Percentiles rank a stretch among this genome's conserved stretches.
These are phyloP conservation scores for Spheniscus humboldti DNA, from an alignment of 2,797 vertebrate species.

Conservation along the genomic window DNA sequence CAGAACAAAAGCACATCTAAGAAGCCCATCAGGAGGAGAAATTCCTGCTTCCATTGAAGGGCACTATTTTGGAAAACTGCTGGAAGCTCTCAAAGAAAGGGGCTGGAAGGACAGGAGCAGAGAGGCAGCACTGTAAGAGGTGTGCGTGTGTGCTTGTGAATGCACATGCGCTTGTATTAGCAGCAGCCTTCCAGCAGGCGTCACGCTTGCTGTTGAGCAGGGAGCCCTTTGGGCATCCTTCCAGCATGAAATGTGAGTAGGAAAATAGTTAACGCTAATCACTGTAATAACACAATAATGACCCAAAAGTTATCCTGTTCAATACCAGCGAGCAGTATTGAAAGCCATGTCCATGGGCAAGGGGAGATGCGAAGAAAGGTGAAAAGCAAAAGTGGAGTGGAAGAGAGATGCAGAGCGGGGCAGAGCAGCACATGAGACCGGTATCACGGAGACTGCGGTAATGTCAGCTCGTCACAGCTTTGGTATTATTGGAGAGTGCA, in stretches of 20 bases:
- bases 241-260: neutral
- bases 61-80: neutral
- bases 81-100: neutral
- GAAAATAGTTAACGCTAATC: constrained; percentile 1
- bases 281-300: constrained; percentile 32
- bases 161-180: neutral
- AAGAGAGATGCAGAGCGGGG: accelerated
- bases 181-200: neutral
- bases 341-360: neutral
- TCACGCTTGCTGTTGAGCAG: neutral
- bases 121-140: neutral
- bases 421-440: accelerated
- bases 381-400: neutral
- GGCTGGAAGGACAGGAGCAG: neutral
- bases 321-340: neutral
- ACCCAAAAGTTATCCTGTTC: constrained; percentile 26
- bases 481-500: neutral
- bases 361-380: neutral
- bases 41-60: neutral
- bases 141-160: accelerated
- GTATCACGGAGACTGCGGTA: neutral
- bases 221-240: neutral
- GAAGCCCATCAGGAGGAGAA: neutral
- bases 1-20: neutral
- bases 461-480: neutral